Percentiles rank a stretch among this genome's conserved stretches.
Conservation (phyloP, 2,888 invertebrate genomes). For the Chrysolina americana region DNA sequence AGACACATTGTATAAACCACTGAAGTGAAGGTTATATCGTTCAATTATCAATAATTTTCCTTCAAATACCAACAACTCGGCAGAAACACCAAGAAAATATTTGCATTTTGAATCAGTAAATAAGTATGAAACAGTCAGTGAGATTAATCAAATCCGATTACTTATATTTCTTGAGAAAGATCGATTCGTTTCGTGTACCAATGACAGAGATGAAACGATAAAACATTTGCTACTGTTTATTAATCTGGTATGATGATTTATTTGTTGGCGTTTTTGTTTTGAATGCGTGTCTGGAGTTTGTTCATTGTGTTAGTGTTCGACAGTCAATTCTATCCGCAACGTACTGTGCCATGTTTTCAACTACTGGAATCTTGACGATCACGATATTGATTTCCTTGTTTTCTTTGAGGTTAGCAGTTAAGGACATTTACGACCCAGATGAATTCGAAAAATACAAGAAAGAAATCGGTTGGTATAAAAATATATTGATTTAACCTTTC, state of each 20-base stretch:
- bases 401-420: background rate
- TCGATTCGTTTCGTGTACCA: no score
- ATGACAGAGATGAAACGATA: no score
- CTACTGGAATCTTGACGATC: background rate
- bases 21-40: background rate
- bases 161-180: no score
- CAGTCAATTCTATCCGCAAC: background rate
- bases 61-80: background rate
- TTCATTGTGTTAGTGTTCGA: background rate
- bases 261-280: background rate
- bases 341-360: conserved; percentile 21
- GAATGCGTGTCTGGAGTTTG: background rate
- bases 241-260: background rate
- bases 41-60: background rate
- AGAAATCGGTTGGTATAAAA: conserved; percentile 17
- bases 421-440: conserved; percentile 26
- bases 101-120: conserved; percentile 6
- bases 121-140: no score
- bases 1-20: background rate
- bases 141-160: no score
- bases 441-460: conserved; percentile 31
- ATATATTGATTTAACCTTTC: background rate
- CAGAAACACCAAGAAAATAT: conserved; percentile 16
- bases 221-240: no score
- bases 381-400: conserved; percentile 18